These are phyloP conservation scores for Plumapathes pennacea DNA, from an alignment of 92 coral and sea anemone species.

Conservation along the genomic window DNA sequence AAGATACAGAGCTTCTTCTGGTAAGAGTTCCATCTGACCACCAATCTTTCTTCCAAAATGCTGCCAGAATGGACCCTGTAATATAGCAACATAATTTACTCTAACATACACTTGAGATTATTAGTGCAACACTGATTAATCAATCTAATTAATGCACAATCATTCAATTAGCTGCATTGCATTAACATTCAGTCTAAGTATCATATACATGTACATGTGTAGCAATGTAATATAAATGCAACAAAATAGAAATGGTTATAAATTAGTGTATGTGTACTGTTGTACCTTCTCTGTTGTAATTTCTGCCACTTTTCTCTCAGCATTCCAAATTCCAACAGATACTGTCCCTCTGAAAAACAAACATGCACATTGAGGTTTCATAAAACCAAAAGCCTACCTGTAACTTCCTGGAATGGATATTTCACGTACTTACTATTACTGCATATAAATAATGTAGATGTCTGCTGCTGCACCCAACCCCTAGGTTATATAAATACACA, in stretches of 20 bases:
- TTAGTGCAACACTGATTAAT: not conserved
- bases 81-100: not conserved
- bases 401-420: too few species aligned
- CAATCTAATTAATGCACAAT: not conserved
- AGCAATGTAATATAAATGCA: too few species aligned
- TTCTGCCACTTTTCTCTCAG: slow-evolving; percentile 32
- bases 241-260: too few species aligned
- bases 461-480: too few species aligned
- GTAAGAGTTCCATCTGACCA: slow-evolving; percentile 59
- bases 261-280: too few species aligned
- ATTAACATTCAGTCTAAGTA: too few species aligned
- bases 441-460: too few species aligned
- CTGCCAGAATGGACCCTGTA: slow-evolving; percentile 84
- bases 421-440: too few species aligned
- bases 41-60: slow-evolving; percentile 69
- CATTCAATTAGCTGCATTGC: too few species aligned
- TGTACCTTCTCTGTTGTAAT: slow-evolving; percentile 60
- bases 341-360: slow-evolving; percentile 33
- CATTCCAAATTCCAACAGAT: slow-evolving; percentile 59
- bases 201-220: too few species aligned
- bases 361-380: not conserved
- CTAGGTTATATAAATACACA: too few species aligned
- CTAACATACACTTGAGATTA: not conserved
- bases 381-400: too few species aligned
- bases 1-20: slow-evolving; percentile 86